These are phyloP conservation scores for Acridotheres tristis DNA, from an alignment of 2,797 vertebrate genomes.

Conservation along the genomic window DNA sequence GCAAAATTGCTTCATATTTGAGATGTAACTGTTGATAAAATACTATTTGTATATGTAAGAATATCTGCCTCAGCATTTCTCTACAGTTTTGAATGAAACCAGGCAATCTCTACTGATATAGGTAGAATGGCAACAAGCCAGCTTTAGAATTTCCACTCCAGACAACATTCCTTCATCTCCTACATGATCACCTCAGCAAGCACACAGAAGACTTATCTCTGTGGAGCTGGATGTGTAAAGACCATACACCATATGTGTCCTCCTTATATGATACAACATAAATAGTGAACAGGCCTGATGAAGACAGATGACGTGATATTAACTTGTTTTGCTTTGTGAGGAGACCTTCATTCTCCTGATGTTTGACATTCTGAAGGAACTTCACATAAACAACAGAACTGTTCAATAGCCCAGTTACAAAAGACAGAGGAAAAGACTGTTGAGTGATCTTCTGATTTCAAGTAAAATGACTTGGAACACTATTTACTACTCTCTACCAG, in stretches of 20 bases:
- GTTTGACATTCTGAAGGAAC: neutral
- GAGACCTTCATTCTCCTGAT: neutral
- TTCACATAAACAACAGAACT: neutral
- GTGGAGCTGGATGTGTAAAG: neutral
- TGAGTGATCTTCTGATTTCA: neutral
- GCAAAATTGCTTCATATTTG: neutral
- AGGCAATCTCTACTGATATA: neutral
- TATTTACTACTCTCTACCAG: neutral
- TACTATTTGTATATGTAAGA: neutral
- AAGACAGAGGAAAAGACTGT: neutral
- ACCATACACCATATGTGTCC: neutral
- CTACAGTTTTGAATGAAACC: neutral
- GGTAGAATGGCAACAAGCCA: neutral
- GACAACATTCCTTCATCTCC: neutral
- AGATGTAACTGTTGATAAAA: neutral
- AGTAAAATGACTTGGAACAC: neutral
- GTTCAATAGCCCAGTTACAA: neutral
- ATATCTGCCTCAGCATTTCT: neutral
- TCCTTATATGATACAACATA: neutral
- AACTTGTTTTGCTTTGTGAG: neutral
- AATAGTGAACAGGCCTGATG: neutral
- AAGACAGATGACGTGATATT: neutral
- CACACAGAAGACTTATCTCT: neutral
- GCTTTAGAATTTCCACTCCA: neutral
- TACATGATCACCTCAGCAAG: neutral